These are phyloP conservation scores for Diplodus puntazzo DNA, from an alignment of 2,797 vertebrate species.

Conservation along the genomic window DNA sequence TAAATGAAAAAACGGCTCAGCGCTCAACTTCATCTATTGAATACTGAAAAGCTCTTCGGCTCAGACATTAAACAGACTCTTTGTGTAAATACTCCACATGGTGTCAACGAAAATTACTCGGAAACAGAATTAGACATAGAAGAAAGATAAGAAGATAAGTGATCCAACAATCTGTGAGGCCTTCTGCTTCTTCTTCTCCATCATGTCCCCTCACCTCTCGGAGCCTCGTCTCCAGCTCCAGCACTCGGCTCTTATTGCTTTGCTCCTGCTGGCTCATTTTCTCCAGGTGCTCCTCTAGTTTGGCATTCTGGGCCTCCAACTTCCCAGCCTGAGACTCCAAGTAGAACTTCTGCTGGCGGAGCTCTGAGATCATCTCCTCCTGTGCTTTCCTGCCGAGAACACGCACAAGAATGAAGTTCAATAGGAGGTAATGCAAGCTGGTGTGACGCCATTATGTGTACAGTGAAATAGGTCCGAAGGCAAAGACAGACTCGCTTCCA, in stretches of 20 bases:
- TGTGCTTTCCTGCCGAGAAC: constrained; percentile 93
- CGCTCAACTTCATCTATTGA: neutral
- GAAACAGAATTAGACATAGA: neutral
- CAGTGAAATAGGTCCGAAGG: neutral
- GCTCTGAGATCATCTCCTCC: constrained; percentile 99
- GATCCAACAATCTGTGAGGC: neutral
- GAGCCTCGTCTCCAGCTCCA: constrained; percentile 84
- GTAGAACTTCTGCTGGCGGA: constrained; percentile 99
- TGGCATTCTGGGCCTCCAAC: constrained; percentile 91
- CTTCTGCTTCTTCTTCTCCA: neutral
- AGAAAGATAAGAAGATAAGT: neutral
- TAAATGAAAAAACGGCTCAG: neutral
- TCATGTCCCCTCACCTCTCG: constrained; percentile 79
- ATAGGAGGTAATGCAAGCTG: neutral
- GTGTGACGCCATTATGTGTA: neutral
- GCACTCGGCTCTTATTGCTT: constrained; percentile 90
- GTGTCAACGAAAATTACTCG: neutral
- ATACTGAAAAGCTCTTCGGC: neutral
- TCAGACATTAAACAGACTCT: neutral
- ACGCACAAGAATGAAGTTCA: constrained; percentile 29
- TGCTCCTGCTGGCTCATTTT: constrained; percentile 98
- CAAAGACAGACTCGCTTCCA: too few species aligned
- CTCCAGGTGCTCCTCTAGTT: constrained; percentile 97
- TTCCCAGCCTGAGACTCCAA: constrained; percentile 89
- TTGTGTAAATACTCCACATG: neutral